Evolutionary conservation across 2,113 vertebrate genomes (phyloP).

Genomic region (Lathamus discolor): DNA sequence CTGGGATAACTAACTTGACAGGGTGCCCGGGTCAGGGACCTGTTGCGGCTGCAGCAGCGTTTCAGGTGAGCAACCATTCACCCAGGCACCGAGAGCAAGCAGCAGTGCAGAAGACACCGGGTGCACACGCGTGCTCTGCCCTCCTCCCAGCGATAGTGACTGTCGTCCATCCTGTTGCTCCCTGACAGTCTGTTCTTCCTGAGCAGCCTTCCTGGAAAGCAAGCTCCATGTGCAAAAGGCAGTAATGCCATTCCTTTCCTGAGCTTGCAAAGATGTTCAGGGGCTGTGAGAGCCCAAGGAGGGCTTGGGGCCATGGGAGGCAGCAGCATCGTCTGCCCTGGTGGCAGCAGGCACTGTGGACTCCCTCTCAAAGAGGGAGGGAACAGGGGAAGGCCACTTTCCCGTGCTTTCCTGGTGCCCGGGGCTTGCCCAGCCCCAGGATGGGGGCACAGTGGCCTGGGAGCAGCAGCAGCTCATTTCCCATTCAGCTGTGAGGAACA

Average conservation of each 20-base stretch:
- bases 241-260: background rate
- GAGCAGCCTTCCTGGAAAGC: background rate
- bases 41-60: background rate
- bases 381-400: background rate
- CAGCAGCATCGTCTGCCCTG: fast-evolving
- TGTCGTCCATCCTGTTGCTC: background rate
- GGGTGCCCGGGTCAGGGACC: background rate
- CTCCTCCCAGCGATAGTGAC: background rate
- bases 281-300: background rate
- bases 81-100: background rate
- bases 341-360: background rate
- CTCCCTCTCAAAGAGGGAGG: background rate
- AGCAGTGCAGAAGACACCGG: background rate
- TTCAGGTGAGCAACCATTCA: background rate
- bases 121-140: background rate
- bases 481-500: background rate
- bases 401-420: background rate
- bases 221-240: background rate
- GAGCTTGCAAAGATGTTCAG: background rate
- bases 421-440: background rate
- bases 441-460: background rate
- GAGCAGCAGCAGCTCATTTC: background rate
- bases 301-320: background rate
- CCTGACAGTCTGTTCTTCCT: background rate
- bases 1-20: background rate